phyloP scores from a whole-genome alignment of 2,888 invertebrate genomes.

The Drosophila meridionalis region DNA sequence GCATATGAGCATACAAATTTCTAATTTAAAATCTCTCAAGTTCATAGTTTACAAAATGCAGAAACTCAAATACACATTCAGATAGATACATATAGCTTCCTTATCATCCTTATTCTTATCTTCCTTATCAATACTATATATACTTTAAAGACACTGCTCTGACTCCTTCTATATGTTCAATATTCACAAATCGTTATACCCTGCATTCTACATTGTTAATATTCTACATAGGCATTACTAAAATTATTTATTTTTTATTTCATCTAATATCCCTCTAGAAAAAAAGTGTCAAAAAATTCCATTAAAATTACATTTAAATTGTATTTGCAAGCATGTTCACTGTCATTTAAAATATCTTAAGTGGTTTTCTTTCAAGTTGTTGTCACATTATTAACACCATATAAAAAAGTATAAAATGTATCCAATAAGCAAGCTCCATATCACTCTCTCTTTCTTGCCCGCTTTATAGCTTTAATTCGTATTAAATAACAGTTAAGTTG shows the following conservation, averaged over 20 bases:
- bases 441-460: neutral
- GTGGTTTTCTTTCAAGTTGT: slow-evolving; percentile 5
- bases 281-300: too few relatives aligned
- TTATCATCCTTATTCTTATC: too few relatives aligned
- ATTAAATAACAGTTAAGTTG: slow-evolving; percentile 28
- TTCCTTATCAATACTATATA: neutral
- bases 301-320: neutral
- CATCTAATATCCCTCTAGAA: too few relatives aligned
- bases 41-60: too few relatives aligned
- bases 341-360: neutral
- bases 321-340: neutral
- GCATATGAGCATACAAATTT: too few relatives aligned
- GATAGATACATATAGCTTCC: too few relatives aligned
- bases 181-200: neutral
- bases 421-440: neutral
- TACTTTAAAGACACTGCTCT: neutral
- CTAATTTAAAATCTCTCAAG: too few relatives aligned
- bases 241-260: too few relatives aligned
- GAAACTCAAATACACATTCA: too few relatives aligned
- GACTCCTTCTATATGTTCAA: too few relatives aligned
- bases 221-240: too few relatives aligned
- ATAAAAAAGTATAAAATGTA: slow-evolving; percentile 19
- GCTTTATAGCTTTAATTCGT: slow-evolving; percentile 17
- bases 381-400: slow-evolving; percentile 25
- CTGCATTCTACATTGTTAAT: neutral